These are phyloP conservation scores for Pterobdella sp. DNA, from an alignment of 2,888 invertebrate genomes.

Conservation along the genomic window DNA sequence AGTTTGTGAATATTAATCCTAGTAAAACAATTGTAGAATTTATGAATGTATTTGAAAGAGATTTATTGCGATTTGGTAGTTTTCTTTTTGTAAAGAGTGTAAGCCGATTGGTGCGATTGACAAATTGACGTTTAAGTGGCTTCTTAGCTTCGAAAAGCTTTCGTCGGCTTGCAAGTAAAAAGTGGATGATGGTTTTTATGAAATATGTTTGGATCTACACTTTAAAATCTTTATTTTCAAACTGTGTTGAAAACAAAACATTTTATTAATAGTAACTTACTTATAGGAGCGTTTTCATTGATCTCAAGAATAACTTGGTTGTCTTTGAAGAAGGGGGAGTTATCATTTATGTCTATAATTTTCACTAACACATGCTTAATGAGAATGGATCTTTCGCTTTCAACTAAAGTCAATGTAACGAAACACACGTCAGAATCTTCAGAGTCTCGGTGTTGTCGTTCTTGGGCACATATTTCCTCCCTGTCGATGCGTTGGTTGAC, in stretches of 20 bases:
- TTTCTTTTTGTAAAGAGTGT: neutral
- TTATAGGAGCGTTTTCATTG: constrained; percentile 24
- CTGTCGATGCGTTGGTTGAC: constrained; percentile 15
- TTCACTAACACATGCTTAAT: constrained; percentile 8
- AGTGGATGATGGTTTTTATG: too few species aligned
- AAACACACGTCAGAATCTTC: neutral
- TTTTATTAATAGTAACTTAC: constrained; percentile 17
- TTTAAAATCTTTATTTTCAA: too few species aligned
- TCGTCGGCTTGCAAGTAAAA: too few species aligned
- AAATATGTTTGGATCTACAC: too few species aligned
- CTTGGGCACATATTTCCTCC: constrained; percentile 11
- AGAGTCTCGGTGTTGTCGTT: neutral
- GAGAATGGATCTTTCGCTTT: neutral
- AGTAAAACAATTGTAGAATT: neutral
- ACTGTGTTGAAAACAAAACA: too few species aligned
- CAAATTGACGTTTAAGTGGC: too few species aligned
- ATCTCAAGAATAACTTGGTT: constrained; percentile 21
- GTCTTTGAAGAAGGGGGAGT: constrained; percentile 20
- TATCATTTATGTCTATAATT: constrained; percentile 28
- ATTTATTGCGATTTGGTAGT: neutral
- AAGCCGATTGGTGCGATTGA: neutral
- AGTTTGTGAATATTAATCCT: neutral
- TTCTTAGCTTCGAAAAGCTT: too few species aligned
- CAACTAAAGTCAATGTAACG: constrained; percentile 6
- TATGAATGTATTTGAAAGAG: neutral